phyloP scores from a whole-genome alignment of 2,113 vertebrate genomes.

The Dissostichus mawsoni region DNA sequence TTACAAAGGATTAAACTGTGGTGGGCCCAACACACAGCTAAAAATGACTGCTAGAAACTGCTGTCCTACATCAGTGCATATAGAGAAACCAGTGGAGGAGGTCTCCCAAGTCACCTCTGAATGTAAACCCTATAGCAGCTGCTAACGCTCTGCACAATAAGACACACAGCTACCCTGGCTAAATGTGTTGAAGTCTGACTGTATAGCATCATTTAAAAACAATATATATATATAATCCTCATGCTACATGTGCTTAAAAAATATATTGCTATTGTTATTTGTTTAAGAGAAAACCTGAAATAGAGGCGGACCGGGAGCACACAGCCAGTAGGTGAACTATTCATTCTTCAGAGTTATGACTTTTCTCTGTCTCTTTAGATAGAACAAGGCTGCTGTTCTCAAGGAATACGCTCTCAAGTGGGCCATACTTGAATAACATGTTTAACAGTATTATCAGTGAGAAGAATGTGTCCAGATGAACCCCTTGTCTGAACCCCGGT shows the following conservation, averaged over 20 bases:
- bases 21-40: slow-evolving; percentile 68
- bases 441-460: neutral
- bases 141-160: slow-evolving; percentile 32
- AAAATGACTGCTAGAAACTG: slow-evolving; percentile 56
- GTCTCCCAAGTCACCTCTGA: slow-evolving; percentile 66
- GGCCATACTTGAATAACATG: neutral
- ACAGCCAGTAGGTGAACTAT: neutral
- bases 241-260: neutral
- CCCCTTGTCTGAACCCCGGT: neutral
- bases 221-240: no score
- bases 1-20: slow-evolving; percentile 54
- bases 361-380: neutral
- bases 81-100: slow-evolving; percentile 68
- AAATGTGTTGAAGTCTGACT: slow-evolving; percentile 15
- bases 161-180: slow-evolving; percentile 36
- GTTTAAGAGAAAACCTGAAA: neutral
- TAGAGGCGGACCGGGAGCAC: neutral
- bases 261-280: neutral
- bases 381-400: neutral
- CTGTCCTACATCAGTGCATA: slow-evolving; percentile 58
- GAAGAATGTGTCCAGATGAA: neutral
- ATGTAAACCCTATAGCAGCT: slow-evolving; percentile 57
- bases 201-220: neutral
- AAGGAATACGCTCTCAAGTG: neutral
- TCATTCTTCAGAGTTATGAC: neutral